Conservation (phyloP, 2,113 vertebrate genomes). For the Nothobranchius furzeri region DNA sequence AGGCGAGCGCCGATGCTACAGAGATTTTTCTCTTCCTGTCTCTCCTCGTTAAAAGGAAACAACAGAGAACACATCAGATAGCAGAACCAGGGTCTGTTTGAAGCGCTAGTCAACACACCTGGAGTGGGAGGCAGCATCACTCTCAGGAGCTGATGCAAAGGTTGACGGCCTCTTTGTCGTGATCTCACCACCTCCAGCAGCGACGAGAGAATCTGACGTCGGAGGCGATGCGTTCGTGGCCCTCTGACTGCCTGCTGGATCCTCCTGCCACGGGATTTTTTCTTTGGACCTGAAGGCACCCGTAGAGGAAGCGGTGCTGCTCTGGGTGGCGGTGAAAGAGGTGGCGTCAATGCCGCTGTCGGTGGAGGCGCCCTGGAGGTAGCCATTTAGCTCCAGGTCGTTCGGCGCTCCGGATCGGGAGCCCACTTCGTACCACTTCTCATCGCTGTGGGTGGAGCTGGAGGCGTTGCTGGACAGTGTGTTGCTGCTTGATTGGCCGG, state of each 20-base stretch:
- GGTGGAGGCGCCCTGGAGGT: slow-evolving; percentile 88
- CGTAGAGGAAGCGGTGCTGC: slow-evolving; percentile 82
- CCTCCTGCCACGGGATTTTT: slow-evolving; percentile 87
- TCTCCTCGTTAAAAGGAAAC: slow-evolving; percentile 49
- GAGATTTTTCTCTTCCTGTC: slow-evolving; percentile 27
- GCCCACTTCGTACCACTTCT: slow-evolving; percentile 91
- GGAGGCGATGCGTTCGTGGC: slow-evolving; percentile 75
- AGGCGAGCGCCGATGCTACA: slow-evolving; percentile 19
- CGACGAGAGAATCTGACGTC: slow-evolving; percentile 74
- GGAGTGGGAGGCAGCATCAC: slow-evolving; percentile 85
- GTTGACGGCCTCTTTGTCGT: slow-evolving; percentile 82
- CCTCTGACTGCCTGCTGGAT: slow-evolving; percentile 79
- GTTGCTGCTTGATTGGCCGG: slow-evolving; percentile 97
- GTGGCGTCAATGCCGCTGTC: slow-evolving; percentile 95
- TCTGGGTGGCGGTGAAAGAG: slow-evolving; percentile 88
- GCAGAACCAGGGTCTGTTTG: background rate
- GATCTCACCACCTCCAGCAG: slow-evolving; percentile 77
- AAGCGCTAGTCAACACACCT: slow-evolving; percentile 77
- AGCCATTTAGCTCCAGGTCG: slow-evolving; percentile 88
- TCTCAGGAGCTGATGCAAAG: slow-evolving; percentile 81
- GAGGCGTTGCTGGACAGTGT: slow-evolving; percentile 95
- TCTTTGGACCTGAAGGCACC: slow-evolving; percentile 79
- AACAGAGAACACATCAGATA: slow-evolving; percentile 6
- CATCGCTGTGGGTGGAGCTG: slow-evolving; percentile 92
- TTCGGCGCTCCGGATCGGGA: slow-evolving; percentile 83